phyloP scores from a whole-genome alignment of 92 coral and sea anemone genomes.

The Desmophyllum pertusum region DNA sequence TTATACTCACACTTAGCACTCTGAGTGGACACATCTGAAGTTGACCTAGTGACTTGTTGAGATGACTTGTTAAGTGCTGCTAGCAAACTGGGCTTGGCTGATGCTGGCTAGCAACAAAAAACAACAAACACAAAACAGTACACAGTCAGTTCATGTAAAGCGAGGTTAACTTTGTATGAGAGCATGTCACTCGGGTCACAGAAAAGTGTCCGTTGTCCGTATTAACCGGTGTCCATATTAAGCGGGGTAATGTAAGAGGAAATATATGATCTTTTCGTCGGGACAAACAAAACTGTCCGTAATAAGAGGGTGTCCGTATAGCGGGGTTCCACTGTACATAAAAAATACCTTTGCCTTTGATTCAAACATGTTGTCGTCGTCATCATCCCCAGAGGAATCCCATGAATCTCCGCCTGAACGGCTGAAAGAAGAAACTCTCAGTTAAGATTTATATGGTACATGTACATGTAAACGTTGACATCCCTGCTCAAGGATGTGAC shows the following conservation, averaged over 20 bases:
- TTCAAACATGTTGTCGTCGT: conserved; percentile 71
- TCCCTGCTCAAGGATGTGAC: too few relatives aligned
- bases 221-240: too few relatives aligned
- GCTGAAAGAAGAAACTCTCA: conserved; percentile 46
- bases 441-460: too few relatives aligned
- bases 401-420: conserved; percentile 91
- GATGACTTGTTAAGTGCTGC: conserved; percentile 71
- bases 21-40: conserved; percentile 73
- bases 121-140: not conserved
- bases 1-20: conserved; percentile 73
- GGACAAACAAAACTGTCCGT: too few relatives aligned
- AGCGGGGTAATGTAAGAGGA: too few relatives aligned
- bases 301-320: too few relatives aligned
- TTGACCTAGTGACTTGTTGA: conserved; percentile 71
- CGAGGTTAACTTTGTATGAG: too few relatives aligned
- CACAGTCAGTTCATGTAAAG: not conserved
- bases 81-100: conserved; percentile 76
- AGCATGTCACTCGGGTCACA: too few relatives aligned
- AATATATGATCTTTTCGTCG: too few relatives aligned
- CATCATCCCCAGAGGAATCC: conserved; percentile 87
- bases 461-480: too few relatives aligned
- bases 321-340: too few relatives aligned
- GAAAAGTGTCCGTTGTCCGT: too few relatives aligned
- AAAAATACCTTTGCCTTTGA: conserved; percentile 73
- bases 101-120: conserved; percentile 30